A percentile compares a stretch with the other conserved stretches of the same genome.
phyloP scores from a whole-genome alignment of 2,113 vertebrate species.

The Macroglossus sobrinus region DNA sequence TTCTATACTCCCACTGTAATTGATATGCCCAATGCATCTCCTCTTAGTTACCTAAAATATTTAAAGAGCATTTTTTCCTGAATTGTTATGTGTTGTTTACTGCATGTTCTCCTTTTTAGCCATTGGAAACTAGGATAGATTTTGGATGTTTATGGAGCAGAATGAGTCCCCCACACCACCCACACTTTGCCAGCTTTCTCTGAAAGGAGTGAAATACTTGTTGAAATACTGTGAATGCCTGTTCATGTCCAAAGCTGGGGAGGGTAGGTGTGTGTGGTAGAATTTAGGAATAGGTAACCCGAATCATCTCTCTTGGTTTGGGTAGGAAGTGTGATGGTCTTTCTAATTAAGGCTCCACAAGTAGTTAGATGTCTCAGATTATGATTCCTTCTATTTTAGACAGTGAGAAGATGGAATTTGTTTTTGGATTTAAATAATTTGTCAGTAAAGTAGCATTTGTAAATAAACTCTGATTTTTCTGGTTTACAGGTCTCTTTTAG shows the following conservation, averaged over 20 bases:
- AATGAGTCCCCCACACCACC: background rate
- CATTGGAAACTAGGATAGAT: background rate
- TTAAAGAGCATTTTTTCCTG: background rate
- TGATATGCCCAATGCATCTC: background rate
- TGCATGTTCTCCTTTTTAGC: background rate
- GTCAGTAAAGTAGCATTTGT: background rate
- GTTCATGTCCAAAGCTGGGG: background rate
- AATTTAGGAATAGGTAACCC: background rate
- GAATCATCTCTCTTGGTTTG: background rate
- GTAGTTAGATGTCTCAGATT: background rate
- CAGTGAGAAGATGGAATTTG: constrained; percentile 29
- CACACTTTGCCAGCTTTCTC: background rate
- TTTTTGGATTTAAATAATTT: background rate
- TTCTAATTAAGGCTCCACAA: background rate
- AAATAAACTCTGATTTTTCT: background rate
- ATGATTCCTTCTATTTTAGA: background rate
- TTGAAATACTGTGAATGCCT: background rate
- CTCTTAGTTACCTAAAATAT: background rate
- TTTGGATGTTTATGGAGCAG: background rate
- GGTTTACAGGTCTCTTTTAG: background rate
- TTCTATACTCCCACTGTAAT: background rate
- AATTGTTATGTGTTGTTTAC: background rate
- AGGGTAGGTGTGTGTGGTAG: background rate
- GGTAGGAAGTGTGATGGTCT: background rate
- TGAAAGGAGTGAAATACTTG: background rate